These are phyloP conservation scores for Hippocampus mohnikei DNA, from an alignment of 2,113 vertebrate species.

Conservation along the genomic window DNA sequence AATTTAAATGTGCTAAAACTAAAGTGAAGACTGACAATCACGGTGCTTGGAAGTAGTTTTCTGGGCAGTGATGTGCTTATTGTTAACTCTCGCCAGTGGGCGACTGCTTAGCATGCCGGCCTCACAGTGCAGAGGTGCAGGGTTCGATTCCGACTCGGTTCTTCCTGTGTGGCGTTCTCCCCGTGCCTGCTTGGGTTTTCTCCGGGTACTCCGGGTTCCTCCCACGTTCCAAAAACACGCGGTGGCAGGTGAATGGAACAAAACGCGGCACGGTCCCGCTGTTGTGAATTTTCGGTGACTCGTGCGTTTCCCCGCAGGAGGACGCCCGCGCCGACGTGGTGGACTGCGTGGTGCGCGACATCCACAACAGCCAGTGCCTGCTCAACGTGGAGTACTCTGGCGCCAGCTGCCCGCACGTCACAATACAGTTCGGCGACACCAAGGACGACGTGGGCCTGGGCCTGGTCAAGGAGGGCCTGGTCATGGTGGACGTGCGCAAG, in stretches of 20 bases:
- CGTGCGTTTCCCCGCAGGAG: constrained; percentile 67
- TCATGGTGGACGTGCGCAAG: constrained; percentile 92
- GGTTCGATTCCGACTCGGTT: too few relatives aligned
- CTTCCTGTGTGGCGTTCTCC: too few relatives aligned
- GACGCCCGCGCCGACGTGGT: constrained; percentile 85
- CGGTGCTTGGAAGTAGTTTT: too few relatives aligned
- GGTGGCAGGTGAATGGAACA: too few relatives aligned
- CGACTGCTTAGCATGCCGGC: too few relatives aligned
- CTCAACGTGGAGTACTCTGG: constrained; percentile 86
- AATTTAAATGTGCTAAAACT: background rate
- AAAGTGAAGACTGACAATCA: background rate
- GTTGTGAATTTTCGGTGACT: background rate
- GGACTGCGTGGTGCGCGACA: constrained; percentile 87
- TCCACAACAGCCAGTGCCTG: constrained; percentile 91
- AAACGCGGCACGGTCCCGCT: too few relatives aligned
- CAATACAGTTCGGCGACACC: constrained; percentile 86
- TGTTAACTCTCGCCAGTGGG: too few relatives aligned
- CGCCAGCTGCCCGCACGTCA: constrained; percentile 79
- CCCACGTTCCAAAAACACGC: too few relatives aligned
- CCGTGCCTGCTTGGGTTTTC: too few relatives aligned
- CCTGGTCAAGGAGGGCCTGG: constrained; percentile 87
- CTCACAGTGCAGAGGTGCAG: too few relatives aligned
- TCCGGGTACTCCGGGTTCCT: too few relatives aligned
- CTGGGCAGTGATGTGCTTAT: too few relatives aligned
- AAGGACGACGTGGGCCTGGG: constrained; percentile 88